Conservation (phyloP, 2,113 vertebrate genomes). For the Pomatorhinus ruficollis region DNA sequence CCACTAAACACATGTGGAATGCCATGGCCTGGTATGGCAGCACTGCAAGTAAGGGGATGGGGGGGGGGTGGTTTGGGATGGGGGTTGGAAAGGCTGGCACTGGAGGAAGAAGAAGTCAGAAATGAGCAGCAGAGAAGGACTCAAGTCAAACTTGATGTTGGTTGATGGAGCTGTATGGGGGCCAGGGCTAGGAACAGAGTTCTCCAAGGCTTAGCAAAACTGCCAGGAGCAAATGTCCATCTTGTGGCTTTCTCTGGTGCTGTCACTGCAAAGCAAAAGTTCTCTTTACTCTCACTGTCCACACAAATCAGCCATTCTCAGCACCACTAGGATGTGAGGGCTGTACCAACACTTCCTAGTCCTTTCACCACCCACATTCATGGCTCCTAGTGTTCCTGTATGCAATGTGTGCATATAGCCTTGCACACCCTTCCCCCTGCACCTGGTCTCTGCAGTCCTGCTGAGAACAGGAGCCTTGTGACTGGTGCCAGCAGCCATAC, state of each 20-base stretch:
- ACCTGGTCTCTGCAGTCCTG: background rate
- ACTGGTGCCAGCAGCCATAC: background rate
- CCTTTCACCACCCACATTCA: background rate
- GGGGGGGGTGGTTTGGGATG: accelerated
- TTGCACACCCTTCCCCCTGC: background rate
- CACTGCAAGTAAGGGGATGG: accelerated
- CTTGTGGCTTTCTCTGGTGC: background rate
- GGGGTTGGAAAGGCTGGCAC: background rate
- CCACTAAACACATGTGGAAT: background rate
- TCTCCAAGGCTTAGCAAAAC: background rate
- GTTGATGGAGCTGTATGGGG: background rate
- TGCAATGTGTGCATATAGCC: accelerated
- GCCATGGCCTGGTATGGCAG: background rate
- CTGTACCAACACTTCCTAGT: background rate
- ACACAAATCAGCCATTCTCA: background rate
- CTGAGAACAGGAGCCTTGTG: background rate
- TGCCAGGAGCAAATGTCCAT: background rate
- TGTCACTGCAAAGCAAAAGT: background rate
- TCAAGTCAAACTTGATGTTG: background rate
- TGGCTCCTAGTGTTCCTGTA: accelerated
- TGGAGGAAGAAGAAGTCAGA: background rate
- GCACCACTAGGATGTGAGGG: conserved; percentile 1
- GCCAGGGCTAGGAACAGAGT: background rate
- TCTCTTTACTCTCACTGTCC: background rate
- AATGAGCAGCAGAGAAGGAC: background rate